Evolutionary conservation across 2,888 invertebrate genomes (phyloP).

Genomic region (Gymnocheta viridis): DNA sequence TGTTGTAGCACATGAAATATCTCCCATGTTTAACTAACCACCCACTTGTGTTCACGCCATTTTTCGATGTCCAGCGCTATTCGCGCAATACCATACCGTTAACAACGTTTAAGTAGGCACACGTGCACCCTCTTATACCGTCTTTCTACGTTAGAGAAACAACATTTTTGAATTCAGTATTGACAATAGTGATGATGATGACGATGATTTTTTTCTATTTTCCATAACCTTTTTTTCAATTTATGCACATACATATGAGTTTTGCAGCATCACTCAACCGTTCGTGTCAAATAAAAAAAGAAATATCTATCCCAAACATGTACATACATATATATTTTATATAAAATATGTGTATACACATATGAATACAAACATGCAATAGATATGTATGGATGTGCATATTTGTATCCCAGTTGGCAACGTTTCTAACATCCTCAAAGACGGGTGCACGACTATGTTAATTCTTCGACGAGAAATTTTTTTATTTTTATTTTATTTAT

Average conservation of each 20-base stretch:
- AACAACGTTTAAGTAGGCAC: conserved; percentile 7
- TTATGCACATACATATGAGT: background rate
- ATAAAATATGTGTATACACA: too few relatives aligned
- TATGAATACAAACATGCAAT: too few relatives aligned
- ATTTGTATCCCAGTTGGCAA: too few relatives aligned
- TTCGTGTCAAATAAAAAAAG: conserved; percentile 77
- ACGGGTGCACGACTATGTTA: too few relatives aligned
- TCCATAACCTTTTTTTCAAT: conserved; percentile 7
- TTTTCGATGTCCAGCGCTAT: conserved; percentile 77
- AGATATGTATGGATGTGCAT: too few relatives aligned
- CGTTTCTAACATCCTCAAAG: too few relatives aligned
- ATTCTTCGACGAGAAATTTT: too few relatives aligned
- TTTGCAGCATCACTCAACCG: conserved; percentile 59
- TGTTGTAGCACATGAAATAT: too few relatives aligned
- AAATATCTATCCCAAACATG: conserved; percentile 76
- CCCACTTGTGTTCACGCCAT: conserved; percentile 77
- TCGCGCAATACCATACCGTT: conserved; percentile 65
- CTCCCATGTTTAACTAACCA: too few relatives aligned
- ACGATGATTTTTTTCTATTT: conserved; percentile 37
- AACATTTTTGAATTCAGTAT: conserved; percentile 72
- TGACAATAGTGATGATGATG: conserved; percentile 18
- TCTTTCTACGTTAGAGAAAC: background rate
- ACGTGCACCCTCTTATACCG: background rate
- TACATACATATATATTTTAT: background rate
- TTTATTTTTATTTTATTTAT: too few relatives aligned